phyloP scores from a whole-genome alignment of 2,113 vertebrate species.

The Plotosus lineatus region DNA sequence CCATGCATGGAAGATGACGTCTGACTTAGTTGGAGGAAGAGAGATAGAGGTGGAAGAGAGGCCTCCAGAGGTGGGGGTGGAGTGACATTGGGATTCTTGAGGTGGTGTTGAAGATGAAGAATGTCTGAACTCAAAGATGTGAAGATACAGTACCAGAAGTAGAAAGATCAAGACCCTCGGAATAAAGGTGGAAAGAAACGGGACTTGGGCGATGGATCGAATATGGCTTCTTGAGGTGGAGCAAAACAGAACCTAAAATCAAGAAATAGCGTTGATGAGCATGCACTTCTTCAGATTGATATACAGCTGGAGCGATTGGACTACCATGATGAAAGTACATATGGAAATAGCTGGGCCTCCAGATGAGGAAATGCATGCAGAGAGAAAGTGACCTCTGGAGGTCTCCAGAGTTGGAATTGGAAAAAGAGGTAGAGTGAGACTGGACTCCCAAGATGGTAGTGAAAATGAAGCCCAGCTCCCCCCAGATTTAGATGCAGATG shows the following conservation, averaged over 20 bases:
- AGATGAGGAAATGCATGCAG: constrained; percentile 11
- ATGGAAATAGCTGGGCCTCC: not conserved
- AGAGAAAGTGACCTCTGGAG: not conserved
- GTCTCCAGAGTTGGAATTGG: not conserved
- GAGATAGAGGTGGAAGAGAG: constrained; percentile 57
- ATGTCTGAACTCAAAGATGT: not conserved
- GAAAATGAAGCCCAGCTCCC: not conserved
- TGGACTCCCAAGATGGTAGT: not conserved
- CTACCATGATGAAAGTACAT: not conserved
- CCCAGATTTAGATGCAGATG: not conserved
- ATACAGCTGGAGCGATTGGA: not conserved
- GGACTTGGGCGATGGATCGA: not conserved
- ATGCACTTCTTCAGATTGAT: not conserved
- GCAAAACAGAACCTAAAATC: not conserved
- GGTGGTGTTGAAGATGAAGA: constrained; percentile 13
- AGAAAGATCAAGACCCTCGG: not conserved
- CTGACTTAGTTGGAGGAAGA: constrained; percentile 66
- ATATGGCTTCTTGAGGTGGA: not conserved
- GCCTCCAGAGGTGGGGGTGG: constrained; percentile 33
- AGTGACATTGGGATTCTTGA: not conserved
- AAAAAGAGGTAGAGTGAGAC: not conserved
- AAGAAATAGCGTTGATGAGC: not conserved
- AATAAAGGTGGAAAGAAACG: not conserved
- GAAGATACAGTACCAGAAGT: not conserved
- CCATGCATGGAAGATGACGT: constrained; percentile 69